Conservation (phyloP, 2,888 invertebrate species). For the Torymus aiolomorphi region DNA sequence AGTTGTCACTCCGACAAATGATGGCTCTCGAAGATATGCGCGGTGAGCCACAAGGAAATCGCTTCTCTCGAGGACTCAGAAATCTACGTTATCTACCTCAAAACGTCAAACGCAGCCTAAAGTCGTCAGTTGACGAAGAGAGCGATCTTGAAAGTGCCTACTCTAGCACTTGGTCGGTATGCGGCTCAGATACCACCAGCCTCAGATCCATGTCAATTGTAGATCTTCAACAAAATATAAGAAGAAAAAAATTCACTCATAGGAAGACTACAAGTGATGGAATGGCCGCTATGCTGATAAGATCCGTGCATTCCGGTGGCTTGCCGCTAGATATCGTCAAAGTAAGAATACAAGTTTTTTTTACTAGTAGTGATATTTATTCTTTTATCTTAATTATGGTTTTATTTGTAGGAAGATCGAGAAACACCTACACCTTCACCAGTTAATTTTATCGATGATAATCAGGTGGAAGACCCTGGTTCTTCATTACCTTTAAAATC, state of each 20-base stretch:
- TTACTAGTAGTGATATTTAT: no score
- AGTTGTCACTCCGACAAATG: constrained; percentile 66
- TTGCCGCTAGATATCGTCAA: constrained; percentile 68
- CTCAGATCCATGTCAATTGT: constrained; percentile 60
- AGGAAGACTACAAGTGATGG: constrained; percentile 78
- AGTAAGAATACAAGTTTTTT: constrained; percentile 13
- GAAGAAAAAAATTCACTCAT: constrained; percentile 64
- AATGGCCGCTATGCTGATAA: constrained; percentile 82
- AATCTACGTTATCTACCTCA: constrained; percentile 81
- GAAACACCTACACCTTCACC: constrained; percentile 67
- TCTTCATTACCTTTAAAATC: not conserved
- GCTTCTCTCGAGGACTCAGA: constrained; percentile 79
- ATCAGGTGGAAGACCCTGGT: not conserved
- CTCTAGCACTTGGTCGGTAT: constrained; percentile 65
- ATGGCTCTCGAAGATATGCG: constrained; percentile 81
- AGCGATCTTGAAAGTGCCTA: constrained; percentile 72
- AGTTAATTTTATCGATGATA: constrained; percentile 63
- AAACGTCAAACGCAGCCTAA: constrained; percentile 77
- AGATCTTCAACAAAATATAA: constrained; percentile 60
- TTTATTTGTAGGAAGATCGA: constrained; percentile 64
- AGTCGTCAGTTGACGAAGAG: constrained; percentile 74
- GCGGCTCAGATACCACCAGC: constrained; percentile 63
- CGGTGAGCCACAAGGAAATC: constrained; percentile 76
- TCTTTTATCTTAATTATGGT: not conserved
- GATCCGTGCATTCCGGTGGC: constrained; percentile 77